Percentiles rank a stretch among this genome's conserved stretches.
phyloP scores from a whole-genome alignment of 2,113 vertebrate genomes.

The Rhinolophus ferrumequinum region DNA sequence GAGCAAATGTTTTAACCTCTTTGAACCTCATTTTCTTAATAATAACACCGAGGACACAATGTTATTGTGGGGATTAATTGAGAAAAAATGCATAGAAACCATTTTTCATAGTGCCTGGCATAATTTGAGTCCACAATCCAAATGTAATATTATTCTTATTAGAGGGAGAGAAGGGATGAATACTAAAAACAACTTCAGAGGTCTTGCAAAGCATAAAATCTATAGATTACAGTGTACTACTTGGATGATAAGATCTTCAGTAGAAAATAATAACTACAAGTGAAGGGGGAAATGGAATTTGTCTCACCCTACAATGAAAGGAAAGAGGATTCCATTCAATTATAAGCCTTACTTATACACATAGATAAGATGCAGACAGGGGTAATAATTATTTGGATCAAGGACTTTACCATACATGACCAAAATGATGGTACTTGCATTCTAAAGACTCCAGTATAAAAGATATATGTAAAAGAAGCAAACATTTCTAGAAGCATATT shows the following conservation, averaged over 20 bases:
- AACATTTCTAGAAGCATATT: neutral
- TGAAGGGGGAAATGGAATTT: no score
- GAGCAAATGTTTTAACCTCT: neutral
- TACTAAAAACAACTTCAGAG: neutral
- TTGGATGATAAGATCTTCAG: neutral
- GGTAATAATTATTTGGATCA: neutral
- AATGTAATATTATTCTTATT: neutral
- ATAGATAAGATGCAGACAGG: neutral
- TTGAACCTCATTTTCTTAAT: neutral
- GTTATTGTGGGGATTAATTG: neutral
- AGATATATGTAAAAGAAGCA: neutral
- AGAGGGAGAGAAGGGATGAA: rapidly evolving
- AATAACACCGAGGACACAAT: neutral
- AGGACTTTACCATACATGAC: neutral
- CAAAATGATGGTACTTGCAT: neutral
- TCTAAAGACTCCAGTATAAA: neutral
- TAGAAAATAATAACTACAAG: neutral
- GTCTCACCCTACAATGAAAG: neutral
- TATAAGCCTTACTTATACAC: neutral
- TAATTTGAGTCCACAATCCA: neutral
- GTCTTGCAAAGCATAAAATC: no score
- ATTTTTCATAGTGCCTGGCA: neutral
- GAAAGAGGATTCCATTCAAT: neutral
- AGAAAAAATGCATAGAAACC: neutral
- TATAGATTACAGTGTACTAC: neutral